A percentile compares a stretch with the other conserved stretches of the same genome.
These are phyloP conservation scores for Sinopyrophorus schimmeli DNA, from an alignment of 2,888 invertebrate genomes.

Conservation along the genomic window DNA sequence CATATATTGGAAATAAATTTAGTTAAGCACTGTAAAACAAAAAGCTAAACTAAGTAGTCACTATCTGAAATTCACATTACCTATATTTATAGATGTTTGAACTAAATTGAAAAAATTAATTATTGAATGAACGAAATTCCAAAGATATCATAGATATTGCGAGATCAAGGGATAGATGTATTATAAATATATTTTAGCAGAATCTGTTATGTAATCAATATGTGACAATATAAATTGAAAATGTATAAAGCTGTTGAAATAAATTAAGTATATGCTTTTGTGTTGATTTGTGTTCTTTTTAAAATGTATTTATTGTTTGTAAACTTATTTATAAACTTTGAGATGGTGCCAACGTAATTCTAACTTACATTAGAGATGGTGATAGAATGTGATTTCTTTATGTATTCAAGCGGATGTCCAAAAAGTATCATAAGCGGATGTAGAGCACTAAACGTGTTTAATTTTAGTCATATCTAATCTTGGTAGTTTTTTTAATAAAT, in stretches of 20 bases:
- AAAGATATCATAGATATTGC: conserved; percentile 29
- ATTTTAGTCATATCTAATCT: too few relatives aligned
- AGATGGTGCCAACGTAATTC: too few relatives aligned
- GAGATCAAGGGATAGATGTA: conserved; percentile 25
- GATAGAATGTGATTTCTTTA: too few relatives aligned
- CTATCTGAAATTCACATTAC: conserved; percentile 13
- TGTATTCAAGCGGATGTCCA: too few relatives aligned
- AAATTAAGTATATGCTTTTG: conserved; percentile 49
- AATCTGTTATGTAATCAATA: conserved; percentile 47
- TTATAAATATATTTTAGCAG: conserved; percentile 39
- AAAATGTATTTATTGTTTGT: too few relatives aligned
- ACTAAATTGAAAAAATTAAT: conserved; percentile 6
- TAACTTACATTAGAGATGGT: too few relatives aligned
- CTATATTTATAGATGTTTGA: conserved; percentile 26
- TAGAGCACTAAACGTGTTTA: too few relatives aligned
- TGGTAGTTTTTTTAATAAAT: too few relatives aligned
- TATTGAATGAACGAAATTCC: conserved; percentile 22
- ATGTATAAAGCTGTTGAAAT: conserved; percentile 47
- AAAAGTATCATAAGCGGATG: too few relatives aligned
- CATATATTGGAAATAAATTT: conserved; percentile 15
- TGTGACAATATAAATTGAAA: conserved; percentile 52
- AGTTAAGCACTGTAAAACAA: conserved; percentile 18
- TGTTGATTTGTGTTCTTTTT: conserved; percentile 35
- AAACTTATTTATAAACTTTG: too few relatives aligned
- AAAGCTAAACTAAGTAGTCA: conserved; percentile 17